Conservation (phyloP, 1,140 invertebrate genomes). For the Musca domestica region DNA sequence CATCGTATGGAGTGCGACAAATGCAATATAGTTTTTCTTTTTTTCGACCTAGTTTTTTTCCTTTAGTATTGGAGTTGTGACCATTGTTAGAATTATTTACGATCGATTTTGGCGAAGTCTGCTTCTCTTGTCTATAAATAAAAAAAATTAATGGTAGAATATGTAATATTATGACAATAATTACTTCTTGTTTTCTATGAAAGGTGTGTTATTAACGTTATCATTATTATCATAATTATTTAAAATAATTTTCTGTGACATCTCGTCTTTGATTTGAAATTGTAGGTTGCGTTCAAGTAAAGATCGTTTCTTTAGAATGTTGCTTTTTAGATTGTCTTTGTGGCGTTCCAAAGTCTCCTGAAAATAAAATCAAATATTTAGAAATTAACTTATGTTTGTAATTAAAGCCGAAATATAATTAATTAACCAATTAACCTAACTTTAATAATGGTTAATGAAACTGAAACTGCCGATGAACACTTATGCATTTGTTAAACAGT, state of each 20-base stretch:
- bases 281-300: constrained; percentile 88
- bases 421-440: too few species aligned
- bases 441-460: too few species aligned
- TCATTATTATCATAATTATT: constrained; percentile 15
- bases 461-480: too few species aligned
- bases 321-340: constrained; percentile 90
- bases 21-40: constrained; percentile 86
- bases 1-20: constrained; percentile 93
- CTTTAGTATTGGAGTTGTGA: constrained; percentile 20
- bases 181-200: constrained; percentile 22
- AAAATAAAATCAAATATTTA: constrained; percentile 16
- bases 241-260: constrained; percentile 56
- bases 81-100: background rate
- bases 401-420: too few species aligned
- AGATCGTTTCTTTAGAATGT: constrained; percentile 86
- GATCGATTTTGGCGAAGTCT: background rate
- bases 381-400: too few species aligned
- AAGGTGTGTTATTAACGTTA: background rate
- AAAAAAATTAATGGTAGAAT: background rate
- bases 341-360: constrained; percentile 57
- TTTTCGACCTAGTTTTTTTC: constrained; percentile 55
- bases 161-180: background rate
- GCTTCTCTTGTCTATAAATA: background rate
- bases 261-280: constrained; percentile 80
- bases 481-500: too few species aligned